These are phyloP conservation scores for Linepithema humile DNA, from an alignment of 1,140 invertebrate genomes.

Conservation along the genomic window DNA sequence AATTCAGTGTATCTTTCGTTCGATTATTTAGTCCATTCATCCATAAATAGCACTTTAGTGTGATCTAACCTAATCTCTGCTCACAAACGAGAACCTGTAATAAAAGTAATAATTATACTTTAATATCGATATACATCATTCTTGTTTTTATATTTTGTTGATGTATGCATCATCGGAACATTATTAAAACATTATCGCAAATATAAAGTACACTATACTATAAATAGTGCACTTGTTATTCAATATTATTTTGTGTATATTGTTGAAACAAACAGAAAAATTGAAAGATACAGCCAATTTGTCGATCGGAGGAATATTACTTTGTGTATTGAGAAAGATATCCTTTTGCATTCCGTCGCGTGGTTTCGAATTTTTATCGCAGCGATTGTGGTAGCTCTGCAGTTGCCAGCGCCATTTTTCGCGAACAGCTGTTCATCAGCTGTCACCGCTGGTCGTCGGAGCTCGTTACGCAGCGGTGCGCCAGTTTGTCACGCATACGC, in stretches of 20 bases:
- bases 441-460: not conserved
- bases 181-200: not conserved
- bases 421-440: not conserved
- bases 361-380: not conserved
- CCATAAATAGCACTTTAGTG: not conserved
- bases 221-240: too few species aligned
- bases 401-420: constrained; percentile 30
- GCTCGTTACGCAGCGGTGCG: not conserved
- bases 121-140: not conserved
- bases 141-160: not conserved
- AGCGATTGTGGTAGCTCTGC: constrained; percentile 42
- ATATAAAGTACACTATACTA: not conserved
- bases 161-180: too few species aligned
- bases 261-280: not conserved
- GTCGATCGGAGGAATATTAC: not conserved
- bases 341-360: not conserved
- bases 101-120: constrained; percentile 1
- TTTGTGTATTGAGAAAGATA: not conserved
- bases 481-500: constrained; percentile 20
- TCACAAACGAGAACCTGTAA: not conserved
- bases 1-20: not conserved
- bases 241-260: not conserved
- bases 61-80: not conserved
- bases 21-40: not conserved
- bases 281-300: not conserved